phyloP scores from a whole-genome alignment of 2,888 invertebrate species.

The Drosophila prolongata region DNA sequence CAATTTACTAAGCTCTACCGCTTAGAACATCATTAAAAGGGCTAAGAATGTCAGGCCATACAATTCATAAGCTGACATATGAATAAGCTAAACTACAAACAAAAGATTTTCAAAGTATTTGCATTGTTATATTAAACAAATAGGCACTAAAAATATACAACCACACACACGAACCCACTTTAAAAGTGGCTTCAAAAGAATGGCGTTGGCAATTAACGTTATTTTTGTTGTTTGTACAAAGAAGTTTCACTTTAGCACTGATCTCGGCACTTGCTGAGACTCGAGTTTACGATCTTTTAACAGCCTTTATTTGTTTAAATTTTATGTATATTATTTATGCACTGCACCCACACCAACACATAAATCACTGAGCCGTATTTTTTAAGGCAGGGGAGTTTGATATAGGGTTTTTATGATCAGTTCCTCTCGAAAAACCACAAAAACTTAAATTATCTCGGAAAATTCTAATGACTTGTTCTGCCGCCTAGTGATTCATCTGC shows the following conservation, averaged over 20 bases:
- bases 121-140: not conserved
- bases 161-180: conserved; percentile 2
- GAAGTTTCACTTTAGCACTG: conserved; percentile 33
- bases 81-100: conserved; percentile 1
- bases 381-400: conserved; percentile 1
- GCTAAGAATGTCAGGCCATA: conserved; percentile 14
- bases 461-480: conserved; percentile 18
- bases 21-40: conserved; percentile 1
- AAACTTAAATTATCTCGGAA: conserved; percentile 3
- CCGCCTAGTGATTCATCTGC: conserved; percentile 24
- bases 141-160: conserved; percentile 1
- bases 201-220: conserved; percentile 18
- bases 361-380: conserved; percentile 3
- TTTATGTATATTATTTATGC: conserved; percentile 16
- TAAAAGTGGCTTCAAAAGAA: conserved; percentile 12
- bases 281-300: conserved; percentile 21
- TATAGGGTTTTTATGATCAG: conserved; percentile 5
- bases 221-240: conserved; percentile 10
- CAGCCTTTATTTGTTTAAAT: conserved; percentile 24
- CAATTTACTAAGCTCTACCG: conserved; percentile 7
- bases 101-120: not conserved
- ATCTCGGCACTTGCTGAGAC: conserved; percentile 16
- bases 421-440: not conserved
- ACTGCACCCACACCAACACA: conserved; percentile 29
- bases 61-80: not conserved